phyloP scores from a whole-genome alignment of 2,797 vertebrate genomes.

The Aulostomus chinensis region DNA sequence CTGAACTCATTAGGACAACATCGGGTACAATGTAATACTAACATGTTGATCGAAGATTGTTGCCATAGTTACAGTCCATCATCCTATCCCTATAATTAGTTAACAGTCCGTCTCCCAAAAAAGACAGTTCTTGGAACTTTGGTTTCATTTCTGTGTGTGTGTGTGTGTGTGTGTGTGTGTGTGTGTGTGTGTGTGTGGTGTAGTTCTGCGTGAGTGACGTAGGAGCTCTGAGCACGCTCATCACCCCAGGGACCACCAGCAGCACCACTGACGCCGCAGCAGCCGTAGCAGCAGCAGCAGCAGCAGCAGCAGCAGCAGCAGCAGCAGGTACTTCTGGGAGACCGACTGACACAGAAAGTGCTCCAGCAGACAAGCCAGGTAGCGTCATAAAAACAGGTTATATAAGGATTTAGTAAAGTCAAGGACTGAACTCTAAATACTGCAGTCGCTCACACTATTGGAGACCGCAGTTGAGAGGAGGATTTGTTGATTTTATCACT shows the following conservation, averaged over 20 bases:
- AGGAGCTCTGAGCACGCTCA: conserved; percentile 71
- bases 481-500: not conserved
- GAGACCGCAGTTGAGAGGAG: not conserved
- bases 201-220: conserved; percentile 78
- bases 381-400: conserved; percentile 17
- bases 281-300: too few species aligned
- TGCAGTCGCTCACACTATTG: not conserved
- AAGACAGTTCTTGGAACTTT: too few species aligned
- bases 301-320: too few species aligned
- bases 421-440: conserved; percentile 2
- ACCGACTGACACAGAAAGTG: conserved; percentile 52
- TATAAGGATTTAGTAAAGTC: conserved; percentile 2
- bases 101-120: too few species aligned
- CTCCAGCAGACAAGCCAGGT: conserved; percentile 65
- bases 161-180: conserved; percentile 7
- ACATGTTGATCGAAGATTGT: too few species aligned
- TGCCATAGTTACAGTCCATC: too few species aligned
- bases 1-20: not conserved
- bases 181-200: conserved; percentile 8
- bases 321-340: conserved; percentile 66
- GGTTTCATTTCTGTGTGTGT: conserved; percentile 14
- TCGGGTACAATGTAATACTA: not conserved
- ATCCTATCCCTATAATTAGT: not conserved
- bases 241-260: conserved; percentile 63
- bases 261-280: conserved; percentile 56